These are phyloP conservation scores for Coregonus suidteri DNA, from an alignment of 2,797 vertebrate genomes.

Conservation along the genomic window DNA sequence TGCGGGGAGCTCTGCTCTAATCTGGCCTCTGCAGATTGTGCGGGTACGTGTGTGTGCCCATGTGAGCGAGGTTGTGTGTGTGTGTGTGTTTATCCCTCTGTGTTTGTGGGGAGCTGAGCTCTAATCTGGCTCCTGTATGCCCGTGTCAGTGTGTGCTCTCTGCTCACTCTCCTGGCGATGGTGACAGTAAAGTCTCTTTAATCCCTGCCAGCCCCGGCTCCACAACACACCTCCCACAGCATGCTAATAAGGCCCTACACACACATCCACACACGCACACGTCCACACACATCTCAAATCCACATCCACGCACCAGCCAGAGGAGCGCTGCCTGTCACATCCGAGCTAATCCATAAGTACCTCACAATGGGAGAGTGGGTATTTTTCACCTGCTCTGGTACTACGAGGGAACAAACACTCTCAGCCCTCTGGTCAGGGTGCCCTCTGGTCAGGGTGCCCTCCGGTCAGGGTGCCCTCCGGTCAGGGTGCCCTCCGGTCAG, in stretches of 20 bases:
- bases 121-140: constrained; percentile 86
- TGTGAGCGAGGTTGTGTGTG: constrained; percentile 39
- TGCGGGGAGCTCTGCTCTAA: constrained; percentile 50
- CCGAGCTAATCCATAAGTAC: constrained; percentile 4
- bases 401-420: background rate
- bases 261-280: constrained; percentile 46
- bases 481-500: too few relatives aligned
- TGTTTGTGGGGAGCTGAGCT: constrained; percentile 69
- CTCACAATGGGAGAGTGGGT: background rate
- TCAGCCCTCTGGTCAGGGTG: too few relatives aligned
- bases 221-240: constrained; percentile 84
- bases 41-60: constrained; percentile 20
- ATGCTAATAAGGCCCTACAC: constrained; percentile 85
- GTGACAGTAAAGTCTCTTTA: constrained; percentile 91
- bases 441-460: background rate
- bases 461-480: background rate
- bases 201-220: constrained; percentile 84
- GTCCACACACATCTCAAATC: constrained; percentile 21
- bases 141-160: constrained; percentile 81
- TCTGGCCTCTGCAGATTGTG: constrained; percentile 42
- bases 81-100: constrained; percentile 39
- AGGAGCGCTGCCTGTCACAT: background rate
- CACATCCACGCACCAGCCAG: constrained; percentile 1
- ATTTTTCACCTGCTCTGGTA: background rate
- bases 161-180: constrained; percentile 82